Conservation (phyloP, 2,797 vertebrate genomes). For the Steatocranus sp. region DNA sequence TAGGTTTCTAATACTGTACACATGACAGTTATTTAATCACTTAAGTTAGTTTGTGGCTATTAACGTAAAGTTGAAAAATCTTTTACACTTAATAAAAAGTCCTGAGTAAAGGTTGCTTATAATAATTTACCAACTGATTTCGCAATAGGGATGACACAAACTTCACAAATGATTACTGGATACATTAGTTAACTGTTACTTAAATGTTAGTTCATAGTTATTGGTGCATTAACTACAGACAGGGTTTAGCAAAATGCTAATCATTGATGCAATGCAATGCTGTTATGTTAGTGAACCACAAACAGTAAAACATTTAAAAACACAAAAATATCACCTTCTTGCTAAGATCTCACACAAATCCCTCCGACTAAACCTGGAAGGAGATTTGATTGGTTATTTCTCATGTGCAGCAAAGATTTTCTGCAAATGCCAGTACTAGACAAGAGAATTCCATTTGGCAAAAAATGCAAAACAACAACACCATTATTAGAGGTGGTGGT, state of each 20-base stretch:
- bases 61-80: neutral
- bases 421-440: neutral
- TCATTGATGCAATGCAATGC: neutral
- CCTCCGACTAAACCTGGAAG: neutral
- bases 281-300: neutral
- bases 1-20: neutral
- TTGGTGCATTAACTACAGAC: neutral
- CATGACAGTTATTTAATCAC: neutral
- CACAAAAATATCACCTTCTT: neutral
- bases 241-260: neutral
- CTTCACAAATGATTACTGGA: neutral
- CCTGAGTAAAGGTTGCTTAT: neutral
- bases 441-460: neutral
- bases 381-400: neutral
- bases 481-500: neutral
- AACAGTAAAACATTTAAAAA: neutral
- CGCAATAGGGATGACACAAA: rapidly evolving
- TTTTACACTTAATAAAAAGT: neutral
- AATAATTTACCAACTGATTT: neutral
- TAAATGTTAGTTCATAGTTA: neutral
- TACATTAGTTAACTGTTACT: neutral
- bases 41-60: neutral
- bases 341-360: neutral
- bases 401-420: neutral
- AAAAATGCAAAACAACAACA: neutral